These are phyloP conservation scores for Mesoclemmys tuberculata DNA, from an alignment of 2,113 vertebrate genomes.

Conservation along the genomic window DNA sequence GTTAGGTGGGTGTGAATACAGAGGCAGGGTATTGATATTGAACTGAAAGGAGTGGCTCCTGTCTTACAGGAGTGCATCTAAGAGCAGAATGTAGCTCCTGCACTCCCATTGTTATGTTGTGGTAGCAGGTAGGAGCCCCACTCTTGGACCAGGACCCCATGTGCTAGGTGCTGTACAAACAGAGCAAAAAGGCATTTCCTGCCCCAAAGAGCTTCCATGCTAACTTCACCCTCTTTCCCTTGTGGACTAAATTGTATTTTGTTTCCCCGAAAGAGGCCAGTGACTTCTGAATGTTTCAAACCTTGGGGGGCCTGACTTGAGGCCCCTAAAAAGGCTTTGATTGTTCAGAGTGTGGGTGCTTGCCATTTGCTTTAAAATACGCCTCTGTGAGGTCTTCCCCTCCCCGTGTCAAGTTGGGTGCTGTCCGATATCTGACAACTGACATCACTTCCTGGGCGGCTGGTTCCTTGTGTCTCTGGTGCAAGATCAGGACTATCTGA, in stretches of 20 bases:
- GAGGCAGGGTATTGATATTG: neutral
- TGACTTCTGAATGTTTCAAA: neutral
- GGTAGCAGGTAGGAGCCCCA: neutral
- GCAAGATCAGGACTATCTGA: neutral
- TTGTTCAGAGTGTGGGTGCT: neutral
- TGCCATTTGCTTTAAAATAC: neutral
- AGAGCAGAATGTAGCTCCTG: neutral
- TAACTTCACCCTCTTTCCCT: neutral
- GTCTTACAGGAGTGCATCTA: neutral
- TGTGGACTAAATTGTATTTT: neutral
- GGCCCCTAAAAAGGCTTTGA: neutral
- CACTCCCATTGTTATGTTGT: neutral
- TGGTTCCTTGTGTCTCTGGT: neutral
- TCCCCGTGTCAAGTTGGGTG: neutral
- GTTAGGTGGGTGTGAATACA: neutral
- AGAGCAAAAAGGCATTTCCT: neutral
- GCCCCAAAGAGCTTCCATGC: neutral
- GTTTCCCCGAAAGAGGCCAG: neutral
- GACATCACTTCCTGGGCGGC: neutral
- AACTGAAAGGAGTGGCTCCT: neutral
- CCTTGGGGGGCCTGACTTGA: neutral
- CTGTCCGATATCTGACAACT: neutral
- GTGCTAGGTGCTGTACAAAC: neutral
- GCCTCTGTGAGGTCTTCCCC: neutral
- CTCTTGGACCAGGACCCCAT: neutral